These are phyloP conservation scores for Gavia stellata DNA, from an alignment of 2,113 vertebrate genomes.

Conservation along the genomic window DNA sequence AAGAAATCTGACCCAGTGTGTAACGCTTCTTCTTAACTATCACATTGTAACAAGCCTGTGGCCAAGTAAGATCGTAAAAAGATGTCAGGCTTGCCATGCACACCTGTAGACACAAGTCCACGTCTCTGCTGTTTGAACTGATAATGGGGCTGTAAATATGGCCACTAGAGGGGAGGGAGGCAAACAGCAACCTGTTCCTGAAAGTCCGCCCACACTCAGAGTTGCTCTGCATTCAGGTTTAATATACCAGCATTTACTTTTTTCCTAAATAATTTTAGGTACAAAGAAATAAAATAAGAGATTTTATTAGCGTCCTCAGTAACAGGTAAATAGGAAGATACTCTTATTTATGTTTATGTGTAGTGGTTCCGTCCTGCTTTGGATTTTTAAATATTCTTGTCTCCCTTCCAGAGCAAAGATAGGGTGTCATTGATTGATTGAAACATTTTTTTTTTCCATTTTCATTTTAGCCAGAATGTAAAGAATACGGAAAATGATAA, in stretches of 20 bases:
- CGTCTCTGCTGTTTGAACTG: not conserved
- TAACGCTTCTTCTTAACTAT: not conserved
- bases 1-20: not conserved
- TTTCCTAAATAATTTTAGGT: not conserved
- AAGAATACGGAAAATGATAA: conserved; percentile 55
- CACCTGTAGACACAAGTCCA: not conserved
- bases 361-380: not conserved
- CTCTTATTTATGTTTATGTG: not conserved
- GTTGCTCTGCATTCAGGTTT: not conserved
- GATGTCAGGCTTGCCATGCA: not conserved
- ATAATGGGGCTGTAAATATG: too few relatives aligned
- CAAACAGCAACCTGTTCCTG: not conserved
- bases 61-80: not conserved
- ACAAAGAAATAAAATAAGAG: not conserved
- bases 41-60: not conserved
- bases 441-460: not conserved
- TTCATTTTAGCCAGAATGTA: conserved; percentile 63
- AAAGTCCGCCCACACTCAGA: not conserved
- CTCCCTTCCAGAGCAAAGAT: not conserved
- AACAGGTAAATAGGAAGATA: not conserved
- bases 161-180: not conserved
- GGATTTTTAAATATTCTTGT: not conserved
- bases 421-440: not conserved
- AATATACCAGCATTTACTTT: not conserved
- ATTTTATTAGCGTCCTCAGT: not conserved